A percentile compares a stretch with the other conserved stretches of the same genome.
Evolutionary conservation across 2,888 invertebrate genomes (phyloP).

Genomic region (Melinaea menophilus): DNA sequence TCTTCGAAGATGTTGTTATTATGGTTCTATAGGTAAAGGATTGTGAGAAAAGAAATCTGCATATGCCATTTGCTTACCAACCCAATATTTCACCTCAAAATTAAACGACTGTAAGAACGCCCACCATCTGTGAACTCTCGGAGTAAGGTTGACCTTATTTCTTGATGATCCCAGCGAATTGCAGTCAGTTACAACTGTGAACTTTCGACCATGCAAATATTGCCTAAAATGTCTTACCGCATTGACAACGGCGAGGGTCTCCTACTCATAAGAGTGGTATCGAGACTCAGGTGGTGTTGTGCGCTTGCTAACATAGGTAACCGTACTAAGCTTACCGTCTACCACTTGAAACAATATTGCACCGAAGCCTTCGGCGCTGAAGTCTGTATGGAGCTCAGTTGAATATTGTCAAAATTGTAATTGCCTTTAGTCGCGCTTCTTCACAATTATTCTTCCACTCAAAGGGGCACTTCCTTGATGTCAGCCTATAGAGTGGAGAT

Average conservation of each 20-base stretch:
- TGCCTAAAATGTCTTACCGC: too few species aligned
- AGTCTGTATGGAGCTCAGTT: slow-evolving; percentile 29
- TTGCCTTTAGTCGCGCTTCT: slow-evolving; percentile 21
- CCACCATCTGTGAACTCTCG: slow-evolving; percentile 34
- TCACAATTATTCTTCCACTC: slow-evolving; percentile 7
- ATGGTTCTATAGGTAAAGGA: too few species aligned
- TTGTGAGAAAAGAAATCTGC: too few species aligned
- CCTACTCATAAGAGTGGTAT: too few species aligned
- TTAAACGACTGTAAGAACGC: slow-evolving; percentile 30
- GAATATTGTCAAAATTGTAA: slow-evolving; percentile 12
- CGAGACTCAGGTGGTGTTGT: too few species aligned
- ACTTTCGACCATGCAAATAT: too few species aligned
- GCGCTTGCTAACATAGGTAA: too few species aligned
- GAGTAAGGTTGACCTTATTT: slow-evolving; percentile 25
- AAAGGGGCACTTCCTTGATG: slow-evolving; percentile 10
- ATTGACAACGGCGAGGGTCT: too few species aligned
- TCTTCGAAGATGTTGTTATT: too few species aligned
- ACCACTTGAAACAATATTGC: slow-evolving; percentile 8
- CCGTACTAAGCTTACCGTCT: too few species aligned
- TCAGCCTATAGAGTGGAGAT: slow-evolving; percentile 1
- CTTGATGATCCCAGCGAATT: slow-evolving; percentile 11
- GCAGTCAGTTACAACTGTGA: slow-evolving; percentile 24
- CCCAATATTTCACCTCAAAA: slow-evolving; percentile 23
- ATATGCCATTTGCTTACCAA: too few species aligned
- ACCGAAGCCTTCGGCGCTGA: slow-evolving; percentile 32